Evolutionary conservation across 2,888 invertebrate genomes (phyloP).

Genomic region (Erebia aethiops): DNA sequence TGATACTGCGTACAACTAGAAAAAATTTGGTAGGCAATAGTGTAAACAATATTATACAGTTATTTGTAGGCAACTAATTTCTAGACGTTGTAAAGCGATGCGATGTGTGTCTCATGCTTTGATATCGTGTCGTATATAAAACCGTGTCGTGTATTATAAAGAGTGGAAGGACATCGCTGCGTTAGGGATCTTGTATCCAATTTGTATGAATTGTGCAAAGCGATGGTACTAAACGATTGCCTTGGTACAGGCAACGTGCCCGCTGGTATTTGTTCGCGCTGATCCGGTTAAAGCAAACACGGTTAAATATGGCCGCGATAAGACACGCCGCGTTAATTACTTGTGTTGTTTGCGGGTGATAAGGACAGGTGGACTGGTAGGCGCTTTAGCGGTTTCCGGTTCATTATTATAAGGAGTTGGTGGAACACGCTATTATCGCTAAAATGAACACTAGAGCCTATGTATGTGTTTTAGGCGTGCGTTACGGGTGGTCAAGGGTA

Average conservation of each 20-base stretch:
- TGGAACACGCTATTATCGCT: not conserved
- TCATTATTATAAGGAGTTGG: not conserved
- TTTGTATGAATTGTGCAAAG: constrained; percentile 61
- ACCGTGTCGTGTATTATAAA: not conserved
- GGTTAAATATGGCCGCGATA: constrained; percentile 53
- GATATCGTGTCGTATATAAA: not conserved
- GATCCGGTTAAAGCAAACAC: constrained; percentile 39
- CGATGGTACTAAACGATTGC: constrained; percentile 56
- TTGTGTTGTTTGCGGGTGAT: constrained; percentile 34
- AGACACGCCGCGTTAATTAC: constrained; percentile 53
- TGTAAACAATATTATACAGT: no score
- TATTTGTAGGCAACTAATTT: no score
- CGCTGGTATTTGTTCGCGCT: constrained; percentile 49
- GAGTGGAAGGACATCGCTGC: constrained; percentile 48
- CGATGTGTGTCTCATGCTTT: not conserved
- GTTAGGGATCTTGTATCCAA: constrained; percentile 60
- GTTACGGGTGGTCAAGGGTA: no score
- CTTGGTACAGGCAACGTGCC: constrained; percentile 50
- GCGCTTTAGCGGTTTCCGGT: constrained; percentile 27
- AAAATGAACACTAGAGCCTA: no score
- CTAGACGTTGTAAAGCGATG: no score
- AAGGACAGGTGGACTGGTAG: constrained; percentile 33
- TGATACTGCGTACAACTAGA: no score
- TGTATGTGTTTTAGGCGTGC: no score
- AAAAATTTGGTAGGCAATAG: no score